Conservation (phyloP, 2,113 vertebrate genomes). For the Cynopterus brachyotis region DNA sequence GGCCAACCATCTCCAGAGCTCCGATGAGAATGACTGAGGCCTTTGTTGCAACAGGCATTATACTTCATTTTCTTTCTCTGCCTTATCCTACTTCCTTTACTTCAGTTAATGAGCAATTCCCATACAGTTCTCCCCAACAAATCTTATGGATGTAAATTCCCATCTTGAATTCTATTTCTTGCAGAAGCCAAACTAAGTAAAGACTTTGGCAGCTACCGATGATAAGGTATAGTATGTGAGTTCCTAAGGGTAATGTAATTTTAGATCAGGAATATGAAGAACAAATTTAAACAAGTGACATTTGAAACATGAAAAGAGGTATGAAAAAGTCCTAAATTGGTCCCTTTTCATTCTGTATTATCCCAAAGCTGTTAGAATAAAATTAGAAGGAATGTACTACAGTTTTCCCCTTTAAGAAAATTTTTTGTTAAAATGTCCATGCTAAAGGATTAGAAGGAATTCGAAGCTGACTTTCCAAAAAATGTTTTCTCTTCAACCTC, state of each 20-base stretch:
- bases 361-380: not conserved
- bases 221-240: not conserved
- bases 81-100: not conserved
- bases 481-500: not conserved
- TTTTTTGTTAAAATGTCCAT: not conserved
- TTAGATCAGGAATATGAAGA: not conserved
- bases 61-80: not conserved
- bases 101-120: not conserved
- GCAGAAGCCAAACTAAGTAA: not conserved
- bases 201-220: not conserved
- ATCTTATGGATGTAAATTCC: not conserved
- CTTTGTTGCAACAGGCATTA: not conserved
- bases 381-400: not conserved
- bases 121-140: not conserved
- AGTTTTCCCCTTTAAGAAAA: not conserved
- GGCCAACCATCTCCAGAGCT: not conserved
- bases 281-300: not conserved
- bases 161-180: not conserved
- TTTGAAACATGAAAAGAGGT: not conserved
- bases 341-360: not conserved
- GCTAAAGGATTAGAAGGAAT: not conserved
- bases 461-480: not conserved
- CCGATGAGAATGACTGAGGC: not conserved
- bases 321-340: not conserved
- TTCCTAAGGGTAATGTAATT: not conserved